Conservation (phyloP, 2,888 invertebrate species). For the Antheraea yamamai region DNA sequence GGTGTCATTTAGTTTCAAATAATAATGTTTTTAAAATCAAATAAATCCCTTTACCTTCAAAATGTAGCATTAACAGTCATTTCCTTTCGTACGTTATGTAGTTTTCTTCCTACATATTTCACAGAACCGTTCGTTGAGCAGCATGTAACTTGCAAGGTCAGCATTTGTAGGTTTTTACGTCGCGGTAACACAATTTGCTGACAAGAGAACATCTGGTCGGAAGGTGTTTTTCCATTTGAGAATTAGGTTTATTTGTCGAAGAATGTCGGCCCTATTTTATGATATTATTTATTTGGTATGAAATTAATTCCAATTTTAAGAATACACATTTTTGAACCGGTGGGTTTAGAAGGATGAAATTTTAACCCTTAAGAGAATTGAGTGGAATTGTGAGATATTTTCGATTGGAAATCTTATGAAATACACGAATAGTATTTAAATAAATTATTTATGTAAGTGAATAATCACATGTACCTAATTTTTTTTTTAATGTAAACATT, state of each 20-base stretch:
- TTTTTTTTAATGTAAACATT: no score
- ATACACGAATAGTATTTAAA: no score
- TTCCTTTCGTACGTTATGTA: background rate
- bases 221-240: background rate
- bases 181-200: slow-evolving; percentile 4
- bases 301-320: background rate
- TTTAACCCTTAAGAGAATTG: no score
- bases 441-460: no score
- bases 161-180: background rate
- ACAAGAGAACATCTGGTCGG: background rate
- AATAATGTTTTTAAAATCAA: background rate
- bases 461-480: no score
- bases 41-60: background rate
- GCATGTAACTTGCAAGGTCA: background rate
- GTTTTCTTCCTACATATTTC: background rate
- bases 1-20: background rate
- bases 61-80: background rate
- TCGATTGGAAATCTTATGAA: background rate
- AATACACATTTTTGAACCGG: background rate
- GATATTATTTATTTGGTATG: background rate
- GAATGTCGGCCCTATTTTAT: background rate
- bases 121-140: background rate
- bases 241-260: slow-evolving; percentile 3
- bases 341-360: background rate
- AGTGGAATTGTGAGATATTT: background rate